Percentiles rank a stretch among this genome's conserved stretches.
Evolutionary conservation across 2,113 vertebrate species (phyloP).

Genomic region (Phrynosoma blainvillii): DNA sequence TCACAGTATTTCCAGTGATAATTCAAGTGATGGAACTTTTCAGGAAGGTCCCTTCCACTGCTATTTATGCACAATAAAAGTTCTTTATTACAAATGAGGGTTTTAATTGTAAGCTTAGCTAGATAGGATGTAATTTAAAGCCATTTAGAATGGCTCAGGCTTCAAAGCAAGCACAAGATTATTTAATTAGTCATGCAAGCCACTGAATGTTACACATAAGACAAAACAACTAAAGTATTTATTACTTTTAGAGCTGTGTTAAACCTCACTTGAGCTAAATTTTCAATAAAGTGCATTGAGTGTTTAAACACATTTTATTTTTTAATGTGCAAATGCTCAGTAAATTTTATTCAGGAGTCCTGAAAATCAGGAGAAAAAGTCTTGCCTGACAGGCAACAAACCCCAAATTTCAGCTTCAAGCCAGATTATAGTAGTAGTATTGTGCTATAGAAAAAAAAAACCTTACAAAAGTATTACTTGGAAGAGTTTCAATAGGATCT

Average conservation of each 20-base stretch:
- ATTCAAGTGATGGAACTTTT: constrained; percentile 51
- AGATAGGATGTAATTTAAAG: constrained; percentile 75
- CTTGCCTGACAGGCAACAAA: constrained; percentile 20
- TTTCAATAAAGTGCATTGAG: constrained; percentile 68
- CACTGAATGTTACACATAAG: constrained; percentile 64
- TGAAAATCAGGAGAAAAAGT: constrained; percentile 49
- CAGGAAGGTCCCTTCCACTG: constrained; percentile 44
- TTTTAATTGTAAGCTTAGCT: constrained; percentile 74
- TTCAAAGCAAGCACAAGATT: constrained; percentile 76
- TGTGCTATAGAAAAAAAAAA: neutral
- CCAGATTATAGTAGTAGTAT: constrained; percentile 4
- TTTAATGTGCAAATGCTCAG: constrained; percentile 62
- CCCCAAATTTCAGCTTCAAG: constrained; percentile 43
- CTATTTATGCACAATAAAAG: constrained; percentile 64
- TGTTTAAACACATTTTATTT: constrained; percentile 66
- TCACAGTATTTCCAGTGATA: constrained; percentile 35
- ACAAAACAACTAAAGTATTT: constrained; percentile 67
- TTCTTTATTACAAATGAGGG: constrained; percentile 69
- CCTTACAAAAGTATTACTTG: neutral
- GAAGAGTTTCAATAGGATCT: neutral
- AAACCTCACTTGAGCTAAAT: constrained; percentile 64
- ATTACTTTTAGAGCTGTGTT: constrained; percentile 70
- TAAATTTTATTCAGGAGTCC: constrained; percentile 62
- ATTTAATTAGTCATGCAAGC: constrained; percentile 76
- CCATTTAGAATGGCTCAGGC: constrained; percentile 73